Conservation (phyloP, 2,888 invertebrate species). For the Piscicola geometra region DNA sequence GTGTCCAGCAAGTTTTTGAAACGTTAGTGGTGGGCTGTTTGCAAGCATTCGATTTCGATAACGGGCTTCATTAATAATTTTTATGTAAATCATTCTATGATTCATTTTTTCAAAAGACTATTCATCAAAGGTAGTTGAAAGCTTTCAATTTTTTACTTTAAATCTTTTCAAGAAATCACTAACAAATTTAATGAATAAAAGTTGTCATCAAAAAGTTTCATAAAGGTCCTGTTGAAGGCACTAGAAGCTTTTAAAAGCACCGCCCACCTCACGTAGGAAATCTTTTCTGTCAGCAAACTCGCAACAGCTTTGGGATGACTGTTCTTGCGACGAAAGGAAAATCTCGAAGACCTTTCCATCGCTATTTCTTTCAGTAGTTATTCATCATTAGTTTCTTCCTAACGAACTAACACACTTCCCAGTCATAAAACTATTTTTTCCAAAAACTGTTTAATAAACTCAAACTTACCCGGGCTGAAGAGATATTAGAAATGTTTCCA, state of each 20-base stretch:
- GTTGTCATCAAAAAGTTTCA: background rate
- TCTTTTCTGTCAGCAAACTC: background rate
- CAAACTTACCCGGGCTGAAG: too few relatives aligned
- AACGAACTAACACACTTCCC: too few relatives aligned
- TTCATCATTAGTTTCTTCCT: too few relatives aligned
- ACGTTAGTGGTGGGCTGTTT: too few relatives aligned
- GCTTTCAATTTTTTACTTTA: background rate
- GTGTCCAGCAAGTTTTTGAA: too few relatives aligned
- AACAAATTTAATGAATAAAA: background rate
- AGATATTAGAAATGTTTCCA: too few relatives aligned
- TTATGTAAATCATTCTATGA: too few relatives aligned
- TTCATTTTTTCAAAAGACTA: background rate
- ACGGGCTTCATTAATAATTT: background rate
- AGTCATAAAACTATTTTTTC: too few relatives aligned
- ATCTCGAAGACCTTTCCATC: conserved; percentile 30
- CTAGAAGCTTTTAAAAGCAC: too few relatives aligned
- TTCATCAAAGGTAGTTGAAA: background rate
- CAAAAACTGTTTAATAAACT: too few relatives aligned
- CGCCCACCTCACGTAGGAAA: conserved; percentile 26
- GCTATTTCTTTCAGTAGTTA: too few relatives aligned
- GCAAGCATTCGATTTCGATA: too few relatives aligned
- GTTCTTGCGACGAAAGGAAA: conserved; percentile 30
- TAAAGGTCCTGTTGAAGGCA: background rate
- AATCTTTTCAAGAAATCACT: background rate
- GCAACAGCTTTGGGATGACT: conserved; percentile 20